phyloP scores from a whole-genome alignment of 2,888 invertebrate species.

The Hofmannophila pseudospretella region DNA sequence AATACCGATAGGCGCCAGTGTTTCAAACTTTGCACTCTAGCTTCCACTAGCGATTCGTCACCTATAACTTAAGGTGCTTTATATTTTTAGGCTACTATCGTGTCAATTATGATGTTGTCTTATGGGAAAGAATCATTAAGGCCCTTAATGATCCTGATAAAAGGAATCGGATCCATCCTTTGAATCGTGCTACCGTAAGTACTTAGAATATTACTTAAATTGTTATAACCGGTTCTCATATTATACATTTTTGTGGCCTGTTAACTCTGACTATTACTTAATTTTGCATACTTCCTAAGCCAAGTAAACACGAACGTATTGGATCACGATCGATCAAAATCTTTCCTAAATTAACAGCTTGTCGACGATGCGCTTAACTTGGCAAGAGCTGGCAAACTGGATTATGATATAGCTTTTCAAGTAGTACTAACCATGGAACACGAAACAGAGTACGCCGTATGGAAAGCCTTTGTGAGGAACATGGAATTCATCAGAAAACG shows the following conservation, averaged over 20 bases:
- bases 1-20: too few relatives aligned
- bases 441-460: constrained; percentile 86
- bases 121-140: constrained; percentile 81
- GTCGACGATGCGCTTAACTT: constrained; percentile 86
- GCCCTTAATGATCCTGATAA: constrained; percentile 74
- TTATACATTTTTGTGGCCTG: too few relatives aligned
- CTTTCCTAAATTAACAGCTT: too few relatives aligned
- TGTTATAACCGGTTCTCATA: too few relatives aligned
- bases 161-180: constrained; percentile 78
- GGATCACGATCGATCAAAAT: too few relatives aligned
- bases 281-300: too few relatives aligned
- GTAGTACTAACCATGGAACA: constrained; percentile 83
- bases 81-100: constrained; percentile 80
- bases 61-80: too few relatives aligned
- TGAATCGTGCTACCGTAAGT: constrained; percentile 81
- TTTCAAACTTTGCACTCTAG: too few relatives aligned
- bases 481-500: constrained; percentile 61
- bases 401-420: constrained; percentile 81
- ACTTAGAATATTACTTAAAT: not conserved
- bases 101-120: constrained; percentile 81
- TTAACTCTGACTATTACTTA: too few relatives aligned
- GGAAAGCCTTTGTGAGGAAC: constrained; percentile 76
- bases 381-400: constrained; percentile 80
- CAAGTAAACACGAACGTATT: too few relatives aligned
- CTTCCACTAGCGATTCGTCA: too few relatives aligned